Base-by-base conservation (phyloP, 2,888 invertebrate species). In the Rhagium mordax region DNA sequence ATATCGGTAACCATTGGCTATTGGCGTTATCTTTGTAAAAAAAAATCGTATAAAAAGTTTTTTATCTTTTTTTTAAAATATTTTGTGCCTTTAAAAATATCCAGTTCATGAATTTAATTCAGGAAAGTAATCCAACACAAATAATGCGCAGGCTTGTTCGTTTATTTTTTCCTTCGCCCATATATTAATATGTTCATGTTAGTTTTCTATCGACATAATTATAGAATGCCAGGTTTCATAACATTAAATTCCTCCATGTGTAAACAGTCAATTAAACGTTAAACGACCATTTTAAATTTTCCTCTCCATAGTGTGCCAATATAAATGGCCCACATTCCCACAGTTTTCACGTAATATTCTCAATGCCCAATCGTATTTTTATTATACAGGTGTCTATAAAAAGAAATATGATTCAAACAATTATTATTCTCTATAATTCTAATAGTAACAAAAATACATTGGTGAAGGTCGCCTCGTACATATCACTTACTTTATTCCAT, bases 391-490 rank as follows among this genome's bases (percentile, higher is more conserved):
- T 51, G 16, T 7, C 64, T 51, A 64, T 64, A 64, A 64, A 64
- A 64, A 64, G 51, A 49, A 21, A 27, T 15, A 64, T 64, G 51
- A 64, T 64, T 51, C 49, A 64, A 24, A 15, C 51, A 51, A 64
- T 51, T 64, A 64, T 24, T 24, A 64, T 51, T 64, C 47, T 62
- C 21, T 62, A 60, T n/a, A 62, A n/a, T 62, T 62, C 24, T 62
- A 48, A 48, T 60, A 60, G 60, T 60, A 60, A 60, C 60, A 60
- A 60, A 60, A 60, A 60, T 47, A 62, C 61, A 18, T 48, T 13
- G 10, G 33, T 24, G 47, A 62, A 62, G 61, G 61, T 62, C 61
- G 24, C 20, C 21, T n/a, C 47, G 18, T 62, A 47, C 61, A 48
- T 62, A 48, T 62, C 47, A 21, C 48, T 62, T 62, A 16, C 24